Evolutionary conservation across 2,113 vertebrate genomes (phyloP).

Genomic region (Ariopsis seemanni): DNA sequence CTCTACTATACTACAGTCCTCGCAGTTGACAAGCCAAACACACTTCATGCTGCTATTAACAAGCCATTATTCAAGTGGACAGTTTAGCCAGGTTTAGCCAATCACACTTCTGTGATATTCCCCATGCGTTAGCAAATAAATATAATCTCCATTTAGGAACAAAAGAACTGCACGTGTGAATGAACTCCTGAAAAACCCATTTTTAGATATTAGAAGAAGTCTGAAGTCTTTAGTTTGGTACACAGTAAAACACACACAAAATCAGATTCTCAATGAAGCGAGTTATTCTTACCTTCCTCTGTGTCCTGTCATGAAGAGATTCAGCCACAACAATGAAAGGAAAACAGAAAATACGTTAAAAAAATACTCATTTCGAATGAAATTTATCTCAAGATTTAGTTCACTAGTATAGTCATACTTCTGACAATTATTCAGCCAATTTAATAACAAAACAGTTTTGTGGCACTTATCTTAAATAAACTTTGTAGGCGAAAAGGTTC

Average conservation of each 20-base stretch:
- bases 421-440: neutral
- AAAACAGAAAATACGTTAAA: slow-evolving; percentile 27
- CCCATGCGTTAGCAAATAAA: neutral
- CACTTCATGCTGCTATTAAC: slow-evolving; percentile 37
- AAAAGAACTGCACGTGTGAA: neutral
- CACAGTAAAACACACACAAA: neutral
- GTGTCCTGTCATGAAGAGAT: slow-evolving; percentile 63
- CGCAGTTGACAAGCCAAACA: slow-evolving; percentile 45
- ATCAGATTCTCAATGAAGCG: neutral
- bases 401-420: neutral
- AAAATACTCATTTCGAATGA: neutral
- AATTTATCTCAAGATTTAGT: neutral
- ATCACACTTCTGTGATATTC: neutral
- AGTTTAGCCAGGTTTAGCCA: neutral
- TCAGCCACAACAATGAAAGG: slow-evolving; percentile 29
- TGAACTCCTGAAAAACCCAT: neutral
- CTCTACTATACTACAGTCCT: neutral
- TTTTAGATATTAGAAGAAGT: neutral
- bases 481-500: neutral
- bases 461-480: neutral
- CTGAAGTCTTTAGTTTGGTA: neutral
- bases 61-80: neutral
- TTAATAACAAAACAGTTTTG: neutral
- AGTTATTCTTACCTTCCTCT: slow-evolving; percentile 74
- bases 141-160: neutral